Base-by-base conservation (phyloP, 2,797 vertebrate species). In the Hyperoplus lanceolatus region DNA sequence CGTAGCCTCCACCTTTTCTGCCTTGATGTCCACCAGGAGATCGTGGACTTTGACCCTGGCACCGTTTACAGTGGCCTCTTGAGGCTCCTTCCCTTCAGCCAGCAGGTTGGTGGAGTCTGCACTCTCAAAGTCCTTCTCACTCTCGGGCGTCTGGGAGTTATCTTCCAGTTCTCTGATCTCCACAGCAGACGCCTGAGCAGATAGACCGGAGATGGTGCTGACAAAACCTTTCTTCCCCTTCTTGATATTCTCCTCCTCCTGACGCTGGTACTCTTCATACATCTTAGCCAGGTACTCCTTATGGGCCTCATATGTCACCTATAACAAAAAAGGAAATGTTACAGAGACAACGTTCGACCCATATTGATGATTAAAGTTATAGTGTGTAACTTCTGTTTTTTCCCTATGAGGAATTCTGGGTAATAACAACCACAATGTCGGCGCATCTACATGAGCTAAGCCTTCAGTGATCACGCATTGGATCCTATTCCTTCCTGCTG, bases 211-310 rank as follows among this genome's bases (percentile, higher is more conserved):
- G 86, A 99, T 99, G 79, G 98, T 99, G 94, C 98, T 99, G 81
- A 99, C 98, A 0, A 96, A 97, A 4, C 97, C 98, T 69, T 99
- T 98, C 89, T 97, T 99, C 1, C 97, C 98, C 87, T 98, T 99
- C 89, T 98, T 99, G 55, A 99, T 99, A 79, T 99, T 99, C 84
- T 98, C 97, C 73, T 99, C 98, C 69, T 99, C 98, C 89, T 98
- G 98, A 9, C 98, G 96, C 87, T 99, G 98, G 91, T 99, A 99
- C 57, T 99, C 98, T 84, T 99, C 98, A 55, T 99, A 99, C 97
- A 99, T 98, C 93, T 98, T 98, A 65, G 98, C 98, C 73, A 99
- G 90, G 85, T 99, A 99, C 84, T 99, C 98, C 85, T 99, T 99
- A 81, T 99, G 98, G 14, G 98, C 98, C 88, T 99, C 98, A 58